These are phyloP conservation scores for Cyclopterus lumpus DNA, from an alignment of 2,797 vertebrate species.

Conservation along the genomic window DNA sequence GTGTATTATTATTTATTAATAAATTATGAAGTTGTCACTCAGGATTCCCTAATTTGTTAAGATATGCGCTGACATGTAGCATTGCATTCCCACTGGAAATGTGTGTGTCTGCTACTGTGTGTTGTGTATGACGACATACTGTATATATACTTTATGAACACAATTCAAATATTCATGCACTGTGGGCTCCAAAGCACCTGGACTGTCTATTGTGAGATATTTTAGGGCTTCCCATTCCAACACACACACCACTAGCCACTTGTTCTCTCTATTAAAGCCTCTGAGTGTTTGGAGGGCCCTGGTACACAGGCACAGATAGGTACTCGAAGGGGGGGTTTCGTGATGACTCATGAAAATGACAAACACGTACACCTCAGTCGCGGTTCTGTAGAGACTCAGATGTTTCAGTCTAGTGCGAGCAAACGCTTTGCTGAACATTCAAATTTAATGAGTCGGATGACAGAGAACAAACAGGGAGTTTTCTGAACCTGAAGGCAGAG, in stretches of 20 bases:
- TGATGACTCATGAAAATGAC: constrained; percentile 60
- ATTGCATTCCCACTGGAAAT: not conserved
- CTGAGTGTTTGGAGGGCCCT: constrained; percentile 38
- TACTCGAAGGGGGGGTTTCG: constrained; percentile 29
- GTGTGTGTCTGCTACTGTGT: constrained; percentile 1
- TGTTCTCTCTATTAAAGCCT: constrained; percentile 45
- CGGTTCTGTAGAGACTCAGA: constrained; percentile 22
- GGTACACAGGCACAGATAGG: constrained; percentile 49
- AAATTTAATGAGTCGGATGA: constrained; percentile 57
- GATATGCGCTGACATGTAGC: not conserved
- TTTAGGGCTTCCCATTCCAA: constrained; percentile 27
- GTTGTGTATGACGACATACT: not conserved
- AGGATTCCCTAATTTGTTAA: not conserved
- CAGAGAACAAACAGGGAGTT: constrained; percentile 29
- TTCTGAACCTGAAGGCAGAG: constrained; percentile 27
- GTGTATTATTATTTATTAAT: not conserved
- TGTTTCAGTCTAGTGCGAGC: constrained; percentile 43
- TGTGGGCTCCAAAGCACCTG: constrained; percentile 19
- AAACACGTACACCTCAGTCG: constrained; percentile 38
- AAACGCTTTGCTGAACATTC: constrained; percentile 58
- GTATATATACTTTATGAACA: constrained; percentile 11
- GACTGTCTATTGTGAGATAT: constrained; percentile 28
- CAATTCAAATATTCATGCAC: constrained; percentile 48
- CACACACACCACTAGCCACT: constrained; percentile 31
- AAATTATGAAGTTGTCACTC: not conserved